phyloP scores from a whole-genome alignment of 2,797 vertebrate species.

The Hirundo rustica region DNA sequence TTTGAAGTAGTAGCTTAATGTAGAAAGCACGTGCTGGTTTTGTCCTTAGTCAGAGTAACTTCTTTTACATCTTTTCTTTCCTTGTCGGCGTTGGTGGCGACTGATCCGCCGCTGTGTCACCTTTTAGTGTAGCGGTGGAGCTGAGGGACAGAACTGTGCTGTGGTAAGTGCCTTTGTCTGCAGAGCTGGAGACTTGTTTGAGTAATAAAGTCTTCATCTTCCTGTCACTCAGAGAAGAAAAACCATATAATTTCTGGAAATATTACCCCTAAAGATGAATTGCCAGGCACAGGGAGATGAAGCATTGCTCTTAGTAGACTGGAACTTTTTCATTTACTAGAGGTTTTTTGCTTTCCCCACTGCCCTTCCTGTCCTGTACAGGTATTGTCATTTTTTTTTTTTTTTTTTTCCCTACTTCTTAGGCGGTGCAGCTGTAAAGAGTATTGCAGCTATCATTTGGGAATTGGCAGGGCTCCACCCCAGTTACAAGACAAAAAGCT shows the following conservation, averaged over 20 bases:
- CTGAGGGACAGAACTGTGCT: not conserved
- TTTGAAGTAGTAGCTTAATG: slow-evolving; percentile 2
- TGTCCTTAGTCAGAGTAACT: not conserved
- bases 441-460: not conserved
- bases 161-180: not conserved
- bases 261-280: not conserved
- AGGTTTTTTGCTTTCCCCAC: not conserved
- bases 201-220: not conserved
- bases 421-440: not conserved
- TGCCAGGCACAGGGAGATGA: not conserved
- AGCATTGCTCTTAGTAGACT: not conserved
- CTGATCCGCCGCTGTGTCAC: not conserved
- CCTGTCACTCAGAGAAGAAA: not conserved
- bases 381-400: not conserved
- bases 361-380: not conserved
- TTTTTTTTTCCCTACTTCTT: not conserved
- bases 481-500: slow-evolving; percentile 45
- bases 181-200: not conserved
- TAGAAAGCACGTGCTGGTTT: not conserved
- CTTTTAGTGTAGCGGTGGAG: not conserved
- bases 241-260: not conserved
- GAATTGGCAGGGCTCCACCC: not conserved
- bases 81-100: not conserved
- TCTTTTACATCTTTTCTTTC: not conserved
- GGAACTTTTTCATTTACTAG: not conserved